phyloP scores from a whole-genome alignment of 1,140 invertebrate species.

The Drosophila kanapiae region DNA sequence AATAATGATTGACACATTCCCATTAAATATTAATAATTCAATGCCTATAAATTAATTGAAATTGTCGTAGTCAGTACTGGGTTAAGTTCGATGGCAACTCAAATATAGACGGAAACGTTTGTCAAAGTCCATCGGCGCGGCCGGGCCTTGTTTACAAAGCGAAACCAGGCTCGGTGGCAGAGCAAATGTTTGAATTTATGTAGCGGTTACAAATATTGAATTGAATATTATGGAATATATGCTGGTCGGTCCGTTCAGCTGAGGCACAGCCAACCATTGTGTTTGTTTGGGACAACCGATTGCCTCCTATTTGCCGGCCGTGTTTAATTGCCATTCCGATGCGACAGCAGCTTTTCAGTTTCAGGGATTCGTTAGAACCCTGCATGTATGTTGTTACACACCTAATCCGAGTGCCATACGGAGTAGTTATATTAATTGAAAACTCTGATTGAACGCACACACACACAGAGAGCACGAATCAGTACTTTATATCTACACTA shows the following conservation, averaged over 20 bases:
- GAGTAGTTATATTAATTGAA: constrained; percentile 75
- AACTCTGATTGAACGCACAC: constrained; percentile 60
- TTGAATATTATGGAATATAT: constrained; percentile 81
- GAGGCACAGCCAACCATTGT: constrained; percentile 24
- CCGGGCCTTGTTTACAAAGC: constrained; percentile 65
- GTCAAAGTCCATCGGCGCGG: constrained; percentile 48
- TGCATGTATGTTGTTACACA: constrained; percentile 7
- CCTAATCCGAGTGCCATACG: constrained; percentile 35
- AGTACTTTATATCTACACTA: constrained; percentile 2
- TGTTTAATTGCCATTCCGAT: constrained; percentile 55
- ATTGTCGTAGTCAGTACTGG: constrained; percentile 1
- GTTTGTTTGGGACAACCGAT: constrained; percentile 42
- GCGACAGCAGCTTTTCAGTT: constrained; percentile 1
- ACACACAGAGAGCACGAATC: constrained; percentile 28
- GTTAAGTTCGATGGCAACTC: constrained; percentile 22
- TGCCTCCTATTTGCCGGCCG: constrained; percentile 25
- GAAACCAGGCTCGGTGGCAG: constrained; percentile 38
- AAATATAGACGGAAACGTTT: constrained; percentile 28
- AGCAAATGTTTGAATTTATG: constrained; percentile 83
- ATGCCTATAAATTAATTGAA: constrained; percentile 9
- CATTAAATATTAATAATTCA: constrained; percentile 15
- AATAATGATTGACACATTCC: constrained; percentile 16
- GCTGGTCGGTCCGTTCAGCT: constrained; percentile 36
- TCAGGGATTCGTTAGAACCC: not conserved
- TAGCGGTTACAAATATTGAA: constrained; percentile 84